Evolutionary conservation across 2,113 vertebrate species (phyloP), one percentile per base, ranked within the genome.

Genomic region (Rhinichthys klamathensis): DNA sequence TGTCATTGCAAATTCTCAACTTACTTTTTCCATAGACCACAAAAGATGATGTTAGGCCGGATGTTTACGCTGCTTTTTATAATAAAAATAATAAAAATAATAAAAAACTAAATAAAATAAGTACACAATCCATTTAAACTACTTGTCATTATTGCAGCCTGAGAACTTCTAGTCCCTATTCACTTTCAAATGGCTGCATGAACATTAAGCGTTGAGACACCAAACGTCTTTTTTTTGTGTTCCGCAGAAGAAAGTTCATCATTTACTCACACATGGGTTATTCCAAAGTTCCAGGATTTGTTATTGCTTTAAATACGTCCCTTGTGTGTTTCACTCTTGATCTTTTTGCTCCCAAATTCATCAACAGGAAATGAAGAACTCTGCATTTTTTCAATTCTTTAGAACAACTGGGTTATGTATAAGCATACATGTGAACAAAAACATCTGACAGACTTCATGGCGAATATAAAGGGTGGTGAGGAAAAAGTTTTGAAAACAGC

Each of bases 401-500:
- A 67, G 9, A 16, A 51, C 44, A 81, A 49, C 61, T 23, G 61
- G 61, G 44, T 51, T 51, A 81, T 81, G 67, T 72, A 16, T 72
- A 70, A 56, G 65, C 67, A 49, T 13, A 67, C 46, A 18, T 61
- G 82, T 87, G 82, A 87, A 73, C 80, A 87, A 77, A 81, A 84
- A 65, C 82, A 84, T 87, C 80, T 74, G 72, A 79, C 60, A 78
- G 21, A 10, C n/a, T 61, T 60, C 51, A 67, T 18, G 25, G 15
- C 32, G 58, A 23, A 84, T 80, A 84, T 65, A 81, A 46, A 82
- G 46, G n/a, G 12, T 56, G 65, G 30, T 27, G 46, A 82, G 67
- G 80, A 76, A 77, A 65, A 78, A 13, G 76, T 63, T 85, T 81
- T 49, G 23, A 86, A 86, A 84, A 65, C 85, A 77, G 80, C 4